Conservation (phyloP, 2,797 vertebrate genomes). For the Alectoris magna region DNA sequence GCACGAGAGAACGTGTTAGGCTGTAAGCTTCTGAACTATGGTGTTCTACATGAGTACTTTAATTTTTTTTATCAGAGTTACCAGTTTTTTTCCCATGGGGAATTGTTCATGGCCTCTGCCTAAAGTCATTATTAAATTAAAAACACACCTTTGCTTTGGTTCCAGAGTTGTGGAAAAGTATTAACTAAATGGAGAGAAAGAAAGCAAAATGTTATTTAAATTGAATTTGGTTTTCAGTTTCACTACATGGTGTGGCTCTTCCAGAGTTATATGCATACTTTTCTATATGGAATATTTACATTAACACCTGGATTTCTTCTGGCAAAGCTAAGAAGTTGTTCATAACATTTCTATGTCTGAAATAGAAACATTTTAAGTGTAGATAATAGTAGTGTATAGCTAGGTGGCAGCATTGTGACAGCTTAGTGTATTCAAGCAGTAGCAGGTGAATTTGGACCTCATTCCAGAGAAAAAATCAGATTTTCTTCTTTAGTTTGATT, state of each 20-base stretch:
- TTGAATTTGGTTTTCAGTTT: neutral
- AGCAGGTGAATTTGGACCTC: neutral
- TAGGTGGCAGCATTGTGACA: constrained; percentile 63
- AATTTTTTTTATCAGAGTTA: neutral
- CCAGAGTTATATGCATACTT: neutral
- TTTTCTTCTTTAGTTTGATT: constrained; percentile 36
- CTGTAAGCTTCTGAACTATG: neutral
- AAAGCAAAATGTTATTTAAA: neutral
- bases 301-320: neutral
- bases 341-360: neutral
- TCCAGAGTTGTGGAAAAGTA: neutral
- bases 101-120: neutral
- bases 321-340: neutral
- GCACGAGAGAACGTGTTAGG: neutral
- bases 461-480: neutral
- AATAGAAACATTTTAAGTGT: neutral
- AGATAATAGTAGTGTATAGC: neutral
- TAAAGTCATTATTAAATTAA: neutral
- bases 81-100: neutral
- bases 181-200: neutral
- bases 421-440: neutral
- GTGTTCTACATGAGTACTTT: neutral
- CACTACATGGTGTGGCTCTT: neutral
- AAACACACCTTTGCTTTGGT: neutral
- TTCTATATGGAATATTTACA: neutral